These are phyloP conservation scores for Drosophila atroscutellata DNA, from an alignment of 2,888 invertebrate species.

Conservation along the genomic window DNA sequence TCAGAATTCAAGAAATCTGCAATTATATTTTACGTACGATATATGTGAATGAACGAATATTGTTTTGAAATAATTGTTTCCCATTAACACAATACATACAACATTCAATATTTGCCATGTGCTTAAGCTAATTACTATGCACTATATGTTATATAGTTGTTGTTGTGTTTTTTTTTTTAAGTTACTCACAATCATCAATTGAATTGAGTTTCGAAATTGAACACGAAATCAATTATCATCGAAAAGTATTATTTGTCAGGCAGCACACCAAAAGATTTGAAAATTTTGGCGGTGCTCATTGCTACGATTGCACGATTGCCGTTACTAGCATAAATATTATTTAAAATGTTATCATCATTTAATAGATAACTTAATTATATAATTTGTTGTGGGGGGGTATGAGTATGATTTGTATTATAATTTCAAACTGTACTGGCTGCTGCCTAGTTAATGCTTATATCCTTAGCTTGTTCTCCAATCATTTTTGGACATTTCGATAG, in stretches of 20 bases:
- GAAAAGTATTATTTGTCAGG: constrained; percentile 23
- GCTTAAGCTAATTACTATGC: constrained; percentile 42
- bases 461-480: background rate
- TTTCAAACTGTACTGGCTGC: constrained; percentile 61
- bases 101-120: constrained; percentile 42
- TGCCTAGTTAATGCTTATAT: constrained; percentile 36
- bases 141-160: constrained; percentile 31
- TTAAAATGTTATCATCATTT: constrained; percentile 26
- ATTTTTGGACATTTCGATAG: constrained; percentile 19
- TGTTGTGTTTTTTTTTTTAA: constrained; percentile 24
- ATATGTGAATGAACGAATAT: constrained; percentile 22
- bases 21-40: constrained; percentile 20
- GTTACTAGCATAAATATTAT: constrained; percentile 56
- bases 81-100: constrained; percentile 56
- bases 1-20: constrained; percentile 28
- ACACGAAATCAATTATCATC: constrained; percentile 33
- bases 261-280: constrained; percentile 54
- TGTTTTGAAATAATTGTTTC: constrained; percentile 38
- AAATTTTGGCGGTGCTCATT: constrained; percentile 54
- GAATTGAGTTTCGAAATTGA: constrained; percentile 52
- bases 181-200: constrained; percentile 66
- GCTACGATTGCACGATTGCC: constrained; percentile 76
- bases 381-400: constrained; percentile 34
- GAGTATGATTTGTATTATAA: constrained; percentile 62
- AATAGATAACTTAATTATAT: constrained; percentile 28